Conservation (phyloP, 1,140 invertebrate species). For the Dermatophagoides farinae region DNA sequence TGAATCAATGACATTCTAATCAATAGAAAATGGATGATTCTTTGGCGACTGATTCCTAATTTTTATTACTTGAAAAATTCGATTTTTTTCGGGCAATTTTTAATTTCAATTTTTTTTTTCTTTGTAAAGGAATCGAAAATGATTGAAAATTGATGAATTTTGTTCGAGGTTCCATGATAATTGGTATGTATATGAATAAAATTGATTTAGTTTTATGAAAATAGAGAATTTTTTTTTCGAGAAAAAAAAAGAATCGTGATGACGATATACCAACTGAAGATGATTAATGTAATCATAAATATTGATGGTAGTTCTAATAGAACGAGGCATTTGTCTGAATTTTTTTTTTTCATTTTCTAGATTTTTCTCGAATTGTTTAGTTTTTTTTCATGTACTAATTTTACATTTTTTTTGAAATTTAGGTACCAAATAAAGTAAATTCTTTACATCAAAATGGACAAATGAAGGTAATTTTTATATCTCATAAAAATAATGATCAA, state of each 20-base stretch:
- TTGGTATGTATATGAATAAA: background rate
- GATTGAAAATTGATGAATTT: background rate
- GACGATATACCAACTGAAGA: background rate
- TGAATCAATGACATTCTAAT: background rate
- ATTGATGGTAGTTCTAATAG: background rate
- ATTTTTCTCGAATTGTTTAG: background rate
- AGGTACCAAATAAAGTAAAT: background rate
- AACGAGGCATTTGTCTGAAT: constrained; percentile 10
- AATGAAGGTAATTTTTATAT: background rate
- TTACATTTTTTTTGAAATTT: background rate
- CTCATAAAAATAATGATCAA: background rate
- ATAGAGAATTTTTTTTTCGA: background rate
- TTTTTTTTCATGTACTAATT: background rate
- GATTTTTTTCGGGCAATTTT: background rate
- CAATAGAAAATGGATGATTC: background rate
- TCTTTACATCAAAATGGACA: background rate
- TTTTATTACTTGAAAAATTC: background rate
- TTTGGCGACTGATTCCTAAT: background rate
- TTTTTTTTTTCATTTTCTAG: background rate
- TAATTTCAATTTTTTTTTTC: background rate
- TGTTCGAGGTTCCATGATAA: background rate
- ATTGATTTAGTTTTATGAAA: background rate
- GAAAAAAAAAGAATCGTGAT: background rate
- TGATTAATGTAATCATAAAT: no score
- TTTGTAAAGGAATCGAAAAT: background rate